phyloP scores from a whole-genome alignment of 2,888 invertebrate species.

The Drosophila acutilabella region DNA sequence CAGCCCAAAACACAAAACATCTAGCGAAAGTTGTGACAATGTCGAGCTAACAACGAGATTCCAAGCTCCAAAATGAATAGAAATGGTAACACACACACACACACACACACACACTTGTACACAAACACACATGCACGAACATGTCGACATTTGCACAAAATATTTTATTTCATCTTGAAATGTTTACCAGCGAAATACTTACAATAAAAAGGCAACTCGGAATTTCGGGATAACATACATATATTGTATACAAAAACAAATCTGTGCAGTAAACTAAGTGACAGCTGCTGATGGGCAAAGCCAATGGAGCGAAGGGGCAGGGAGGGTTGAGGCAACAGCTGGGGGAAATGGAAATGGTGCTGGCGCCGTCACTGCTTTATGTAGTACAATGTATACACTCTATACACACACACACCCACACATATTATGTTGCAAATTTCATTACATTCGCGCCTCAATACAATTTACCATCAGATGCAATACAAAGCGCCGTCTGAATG shows the following conservation, averaged over 20 bases:
- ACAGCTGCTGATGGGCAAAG: constrained; percentile 14
- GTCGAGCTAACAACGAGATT: constrained; percentile 53
- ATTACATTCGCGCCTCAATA: constrained; percentile 74
- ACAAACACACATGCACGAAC: constrained; percentile 9
- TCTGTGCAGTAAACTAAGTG: constrained; percentile 49
- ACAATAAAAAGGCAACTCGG: constrained; percentile 69
- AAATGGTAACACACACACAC: constrained; percentile 44
- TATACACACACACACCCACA: background rate
- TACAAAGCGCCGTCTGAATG: constrained; percentile 69
- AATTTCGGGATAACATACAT: constrained; percentile 46
- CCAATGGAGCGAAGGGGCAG: background rate
- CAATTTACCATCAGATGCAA: constrained; percentile 77
- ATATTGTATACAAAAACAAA: constrained; percentile 54
- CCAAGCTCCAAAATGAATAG: constrained; percentile 50
- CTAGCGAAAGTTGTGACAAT: constrained; percentile 72
- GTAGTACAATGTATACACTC: background rate
- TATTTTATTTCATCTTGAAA: constrained; percentile 66
- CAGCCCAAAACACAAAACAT: constrained; percentile 69
- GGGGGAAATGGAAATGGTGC: constrained; percentile 10
- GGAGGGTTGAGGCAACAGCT: background rate
- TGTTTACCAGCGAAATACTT: constrained; percentile 62
- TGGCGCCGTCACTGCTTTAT: constrained; percentile 31
- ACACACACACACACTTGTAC: constrained; percentile 3
- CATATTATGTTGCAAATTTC: constrained; percentile 71
- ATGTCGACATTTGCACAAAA: constrained; percentile 52